phyloP scores from a whole-genome alignment of 2,113 vertebrate species.

The Lophius piscatorius region DNA sequence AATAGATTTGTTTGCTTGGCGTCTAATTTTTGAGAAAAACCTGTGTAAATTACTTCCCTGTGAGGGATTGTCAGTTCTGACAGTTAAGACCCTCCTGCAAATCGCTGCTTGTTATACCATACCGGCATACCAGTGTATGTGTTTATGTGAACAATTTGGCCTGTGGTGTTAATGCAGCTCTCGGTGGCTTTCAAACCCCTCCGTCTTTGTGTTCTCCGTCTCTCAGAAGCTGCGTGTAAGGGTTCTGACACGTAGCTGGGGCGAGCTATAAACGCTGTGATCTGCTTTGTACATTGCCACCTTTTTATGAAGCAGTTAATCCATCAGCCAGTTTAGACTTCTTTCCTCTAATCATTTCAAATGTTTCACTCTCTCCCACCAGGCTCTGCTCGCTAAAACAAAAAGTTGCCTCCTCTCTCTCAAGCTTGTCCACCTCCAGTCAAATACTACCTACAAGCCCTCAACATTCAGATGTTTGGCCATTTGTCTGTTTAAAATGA shows the following conservation, averaged over 20 bases:
- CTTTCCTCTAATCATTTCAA: slow-evolving; percentile 36
- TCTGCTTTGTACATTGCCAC: slow-evolving; percentile 60
- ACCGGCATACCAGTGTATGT: slow-evolving; percentile 2
- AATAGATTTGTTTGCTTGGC: slow-evolving; percentile 20
- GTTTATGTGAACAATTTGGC: slow-evolving; percentile 24
- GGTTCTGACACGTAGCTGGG: slow-evolving; percentile 16
- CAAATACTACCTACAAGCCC: slow-evolving; percentile 16
- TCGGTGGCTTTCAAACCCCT: slow-evolving; percentile 26
- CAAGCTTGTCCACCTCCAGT: slow-evolving; percentile 25
- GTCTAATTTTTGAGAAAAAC: slow-evolving; percentile 14
- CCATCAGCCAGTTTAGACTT: slow-evolving; percentile 41
- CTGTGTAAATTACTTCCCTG: slow-evolving; percentile 11
- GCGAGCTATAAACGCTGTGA: slow-evolving; percentile 2
- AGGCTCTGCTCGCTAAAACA: neutral
- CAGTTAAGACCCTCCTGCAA: slow-evolving; percentile 18
- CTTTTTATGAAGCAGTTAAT: slow-evolving; percentile 66
- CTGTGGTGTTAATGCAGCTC: slow-evolving; percentile 32
- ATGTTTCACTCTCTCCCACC: slow-evolving; percentile 12
- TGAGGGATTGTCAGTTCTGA: slow-evolving; percentile 12
- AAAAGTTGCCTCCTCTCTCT: neutral
- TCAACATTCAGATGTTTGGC: slow-evolving; percentile 41
- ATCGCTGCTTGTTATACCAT: neutral
- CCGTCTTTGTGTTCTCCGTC: slow-evolving; percentile 10
- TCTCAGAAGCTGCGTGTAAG: slow-evolving; percentile 12
- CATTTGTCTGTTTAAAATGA: slow-evolving; percentile 55